phyloP scores from a whole-genome alignment of 2,797 vertebrate genomes.

The Chelidonichthys spinosus region DNA sequence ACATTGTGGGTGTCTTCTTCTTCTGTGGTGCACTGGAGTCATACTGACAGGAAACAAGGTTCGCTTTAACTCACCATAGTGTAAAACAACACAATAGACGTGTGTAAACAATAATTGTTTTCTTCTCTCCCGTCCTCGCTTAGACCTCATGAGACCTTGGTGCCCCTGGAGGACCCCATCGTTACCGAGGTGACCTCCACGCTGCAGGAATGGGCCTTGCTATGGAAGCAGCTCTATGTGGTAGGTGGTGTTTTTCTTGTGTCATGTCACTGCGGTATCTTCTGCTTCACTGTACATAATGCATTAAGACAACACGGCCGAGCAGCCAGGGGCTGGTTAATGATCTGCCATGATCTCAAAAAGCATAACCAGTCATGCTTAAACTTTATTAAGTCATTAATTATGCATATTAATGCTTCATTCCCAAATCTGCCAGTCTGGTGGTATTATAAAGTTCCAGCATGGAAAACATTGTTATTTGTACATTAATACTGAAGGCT shows the following conservation, averaged over 20 bases:
- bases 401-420: neutral
- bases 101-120: too few species aligned
- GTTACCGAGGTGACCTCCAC: conserved; percentile 94
- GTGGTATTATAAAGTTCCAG: too few species aligned
- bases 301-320: neutral
- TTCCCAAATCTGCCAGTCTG: neutral
- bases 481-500: neutral
- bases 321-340: neutral
- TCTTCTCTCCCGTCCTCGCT: too few species aligned
- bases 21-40: too few species aligned
- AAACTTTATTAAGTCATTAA: neutral
- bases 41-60: too few species aligned
- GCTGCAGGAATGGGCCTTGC: conserved; percentile 93
- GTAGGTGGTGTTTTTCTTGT: conserved; percentile 78
- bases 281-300: neutral
- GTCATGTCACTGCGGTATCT: neutral
- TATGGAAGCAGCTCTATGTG: conserved; percentile 98
- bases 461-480: neutral
- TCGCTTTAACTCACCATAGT: too few species aligned
- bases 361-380: neutral
- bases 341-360: neutral
- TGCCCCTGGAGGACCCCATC: conserved; percentile 92
- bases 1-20: too few species aligned
- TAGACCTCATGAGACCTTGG: conserved; percentile 88
- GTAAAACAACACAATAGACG: too few species aligned